These are phyloP conservation scores for Iselma pallidipennis DNA, from an alignment of 2,888 invertebrate species.

Conservation along the genomic window DNA sequence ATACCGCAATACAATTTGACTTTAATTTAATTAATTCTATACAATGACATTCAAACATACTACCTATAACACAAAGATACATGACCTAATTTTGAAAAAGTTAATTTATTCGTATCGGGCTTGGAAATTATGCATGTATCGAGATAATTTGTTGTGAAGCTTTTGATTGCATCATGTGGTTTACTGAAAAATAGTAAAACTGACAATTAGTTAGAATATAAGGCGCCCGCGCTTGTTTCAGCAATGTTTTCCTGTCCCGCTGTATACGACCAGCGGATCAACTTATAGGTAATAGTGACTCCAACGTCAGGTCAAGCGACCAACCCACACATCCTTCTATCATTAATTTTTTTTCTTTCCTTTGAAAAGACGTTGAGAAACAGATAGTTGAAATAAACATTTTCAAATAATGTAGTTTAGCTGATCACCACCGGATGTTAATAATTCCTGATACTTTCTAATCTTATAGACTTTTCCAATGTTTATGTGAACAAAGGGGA, in stretches of 20 bases:
- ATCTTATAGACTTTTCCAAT: neutral
- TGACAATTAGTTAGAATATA: no score
- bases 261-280: slow-evolving; percentile 8
- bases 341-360: slow-evolving; percentile 15
- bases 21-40: slow-evolving; percentile 23
- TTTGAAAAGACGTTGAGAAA: neutral
- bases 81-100: slow-evolving; percentile 22
- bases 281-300: slow-evolving; percentile 11
- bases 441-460: slow-evolving; percentile 12
- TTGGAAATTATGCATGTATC: no score
- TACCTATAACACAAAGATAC: slow-evolving; percentile 12
- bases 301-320: slow-evolving; percentile 14
- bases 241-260: neutral
- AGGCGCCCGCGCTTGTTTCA: neutral
- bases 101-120: no score
- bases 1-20: slow-evolving; percentile 18
- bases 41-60: slow-evolving; percentile 20
- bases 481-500: slow-evolving; percentile 14
- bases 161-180: slow-evolving; percentile 13
- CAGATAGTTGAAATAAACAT: neutral
- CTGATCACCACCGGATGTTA: slow-evolving; percentile 17
- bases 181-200: no score
- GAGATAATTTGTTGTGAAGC: slow-evolving; percentile 1
- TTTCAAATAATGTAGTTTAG: neutral
- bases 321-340: slow-evolving; percentile 20